Percentiles rank a stretch among this genome's conserved stretches.
Conservation (phyloP, 2,888 invertebrate species). For the Melipona bicolor region DNA sequence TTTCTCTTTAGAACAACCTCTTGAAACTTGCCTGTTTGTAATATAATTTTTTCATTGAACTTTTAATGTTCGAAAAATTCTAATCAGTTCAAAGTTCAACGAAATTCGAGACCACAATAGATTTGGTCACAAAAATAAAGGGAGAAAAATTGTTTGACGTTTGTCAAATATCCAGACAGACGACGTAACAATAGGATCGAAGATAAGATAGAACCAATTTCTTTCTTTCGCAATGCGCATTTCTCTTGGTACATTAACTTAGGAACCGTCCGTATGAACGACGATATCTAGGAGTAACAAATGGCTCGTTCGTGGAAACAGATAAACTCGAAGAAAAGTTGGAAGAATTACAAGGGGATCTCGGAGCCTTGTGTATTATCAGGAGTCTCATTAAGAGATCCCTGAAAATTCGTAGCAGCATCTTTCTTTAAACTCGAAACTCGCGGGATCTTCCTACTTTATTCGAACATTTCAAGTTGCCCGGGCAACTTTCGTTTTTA, state of each 20-base stretch:
- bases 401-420: neutral
- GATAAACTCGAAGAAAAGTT: conserved; percentile 10
- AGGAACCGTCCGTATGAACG: neutral
- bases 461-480: too few relatives aligned
- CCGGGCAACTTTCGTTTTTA: neutral
- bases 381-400: conserved; percentile 8
- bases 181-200: neutral
- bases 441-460: neutral
- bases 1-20: too few relatives aligned
- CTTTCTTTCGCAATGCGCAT: neutral
- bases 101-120: too few relatives aligned
- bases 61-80: too few relatives aligned
- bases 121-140: neutral
- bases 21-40: too few relatives aligned
- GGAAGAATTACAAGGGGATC: neutral
- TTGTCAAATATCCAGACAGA: too few relatives aligned
- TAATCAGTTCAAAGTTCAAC: too few relatives aligned
- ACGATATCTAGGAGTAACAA: conserved; percentile 15
- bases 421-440: neutral
- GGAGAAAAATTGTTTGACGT: neutral
- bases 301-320: neutral
- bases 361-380: neutral
- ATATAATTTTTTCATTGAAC: too few relatives aligned
- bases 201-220: conserved; percentile 18
- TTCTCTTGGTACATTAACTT: conserved; percentile 14